Evolutionary conservation across 2,888 invertebrate species (phyloP).

Genomic region (Marasmarcha lunaedactyla): DNA sequence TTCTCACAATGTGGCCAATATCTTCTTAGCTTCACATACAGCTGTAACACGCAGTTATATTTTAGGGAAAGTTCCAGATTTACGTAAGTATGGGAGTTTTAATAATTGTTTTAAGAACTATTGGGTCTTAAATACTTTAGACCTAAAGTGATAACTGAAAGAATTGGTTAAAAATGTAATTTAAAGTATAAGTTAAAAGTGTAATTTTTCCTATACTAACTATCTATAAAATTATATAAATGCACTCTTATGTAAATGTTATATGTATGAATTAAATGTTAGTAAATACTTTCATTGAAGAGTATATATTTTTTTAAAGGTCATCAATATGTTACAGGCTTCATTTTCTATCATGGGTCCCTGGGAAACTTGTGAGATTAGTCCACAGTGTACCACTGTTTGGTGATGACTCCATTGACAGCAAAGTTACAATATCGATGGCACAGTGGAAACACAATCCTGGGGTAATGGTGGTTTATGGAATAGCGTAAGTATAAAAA

Average conservation of each 20-base stretch:
- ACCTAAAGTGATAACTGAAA: no score
- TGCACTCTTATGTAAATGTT: no score
- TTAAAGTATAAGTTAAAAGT: no score
- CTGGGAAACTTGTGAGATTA: conserved; percentile 41
- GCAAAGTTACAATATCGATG: conserved; percentile 71
- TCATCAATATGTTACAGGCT: no score
- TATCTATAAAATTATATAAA: no score
- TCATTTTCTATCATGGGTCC: conserved; percentile 62
- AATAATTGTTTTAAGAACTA: no score
- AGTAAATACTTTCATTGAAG: no score
- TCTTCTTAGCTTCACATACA: conserved; percentile 87
- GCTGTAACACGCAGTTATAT: conserved; percentile 59
- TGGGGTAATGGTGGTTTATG: conserved; percentile 71
- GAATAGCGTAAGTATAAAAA: conserved; percentile 66
- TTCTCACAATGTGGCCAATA: conserved; percentile 95
- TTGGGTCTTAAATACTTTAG: no score
- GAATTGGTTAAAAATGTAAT: no score
- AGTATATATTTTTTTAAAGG: no score
- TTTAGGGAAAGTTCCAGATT: conserved; percentile 66
- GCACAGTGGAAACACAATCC: conserved; percentile 74
- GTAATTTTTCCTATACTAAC: no score
- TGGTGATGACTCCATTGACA: conserved; percentile 72
- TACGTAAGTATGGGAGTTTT: conserved; percentile 32
- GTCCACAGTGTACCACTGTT: conserved; percentile 71
- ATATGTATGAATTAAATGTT: no score